These are phyloP conservation scores for Perca flavescens DNA, from an alignment of 2,113 vertebrate species.

Conservation along the genomic window DNA sequence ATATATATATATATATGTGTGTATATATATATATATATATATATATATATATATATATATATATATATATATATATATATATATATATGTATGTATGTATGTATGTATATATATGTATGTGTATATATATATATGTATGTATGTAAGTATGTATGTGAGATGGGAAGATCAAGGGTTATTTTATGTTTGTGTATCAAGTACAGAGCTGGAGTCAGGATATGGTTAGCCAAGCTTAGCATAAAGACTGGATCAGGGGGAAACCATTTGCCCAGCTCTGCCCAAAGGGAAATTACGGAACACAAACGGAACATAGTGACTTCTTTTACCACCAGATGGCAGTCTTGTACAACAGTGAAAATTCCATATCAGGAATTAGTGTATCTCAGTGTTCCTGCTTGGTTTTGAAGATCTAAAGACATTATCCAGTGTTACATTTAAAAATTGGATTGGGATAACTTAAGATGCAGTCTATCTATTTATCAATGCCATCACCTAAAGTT, in stretches of 20 bases:
- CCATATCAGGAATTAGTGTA: background rate
- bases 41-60: too few relatives aligned
- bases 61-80: too few relatives aligned
- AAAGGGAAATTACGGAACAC: background rate
- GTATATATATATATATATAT: too few relatives aligned
- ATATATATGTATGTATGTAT: too few relatives aligned
- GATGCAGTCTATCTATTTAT: too few relatives aligned
- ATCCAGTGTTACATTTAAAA: background rate
- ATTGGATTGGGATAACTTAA: background rate
- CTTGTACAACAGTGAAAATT: slow-evolving; percentile 4
- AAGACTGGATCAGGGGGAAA: background rate
- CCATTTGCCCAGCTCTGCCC: background rate
- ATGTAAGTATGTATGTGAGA: too few relatives aligned
- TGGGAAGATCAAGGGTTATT: background rate
- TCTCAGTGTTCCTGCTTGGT: background rate
- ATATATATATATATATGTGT: too few relatives aligned
- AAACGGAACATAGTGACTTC: background rate
- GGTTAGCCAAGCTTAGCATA: background rate
- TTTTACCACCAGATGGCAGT: slow-evolving; percentile 76
- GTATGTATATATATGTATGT: too few relatives aligned
- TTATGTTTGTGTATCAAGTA: background rate
- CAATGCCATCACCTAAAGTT: background rate
- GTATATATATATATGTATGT: too few relatives aligned
- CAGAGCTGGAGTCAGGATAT: background rate
- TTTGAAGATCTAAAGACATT: background rate